These are phyloP conservation scores for Neria commutata DNA, from an alignment of 2,888 invertebrate genomes.

Conservation along the genomic window DNA sequence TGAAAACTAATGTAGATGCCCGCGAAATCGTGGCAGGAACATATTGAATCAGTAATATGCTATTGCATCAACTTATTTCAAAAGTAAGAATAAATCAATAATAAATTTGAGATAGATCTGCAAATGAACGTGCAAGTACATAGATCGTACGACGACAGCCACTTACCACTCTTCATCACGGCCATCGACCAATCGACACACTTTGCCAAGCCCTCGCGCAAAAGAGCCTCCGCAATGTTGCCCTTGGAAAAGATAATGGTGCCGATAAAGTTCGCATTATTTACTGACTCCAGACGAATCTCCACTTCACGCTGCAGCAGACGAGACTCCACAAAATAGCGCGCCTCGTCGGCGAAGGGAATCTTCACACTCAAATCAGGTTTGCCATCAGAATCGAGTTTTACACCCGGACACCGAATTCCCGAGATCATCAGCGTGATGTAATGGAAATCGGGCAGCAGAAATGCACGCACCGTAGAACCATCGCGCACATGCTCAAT, in stretches of 20 bases:
- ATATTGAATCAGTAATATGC: constrained; percentile 25
- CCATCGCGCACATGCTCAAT: constrained; percentile 98
- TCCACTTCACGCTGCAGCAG: constrained; percentile 91
- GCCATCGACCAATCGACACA: constrained; percentile 95
- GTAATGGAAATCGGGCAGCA: constrained; percentile 89
- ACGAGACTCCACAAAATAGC: constrained; percentile 89
- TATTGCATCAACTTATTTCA: constrained; percentile 21
- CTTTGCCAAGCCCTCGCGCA: constrained; percentile 89
- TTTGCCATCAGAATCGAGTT: constrained; percentile 74
- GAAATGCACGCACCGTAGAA: constrained; percentile 89
- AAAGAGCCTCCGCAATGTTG: constrained; percentile 91
- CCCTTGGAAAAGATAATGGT: constrained; percentile 89
- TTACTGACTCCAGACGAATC: constrained; percentile 87
- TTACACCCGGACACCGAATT: constrained; percentile 83
- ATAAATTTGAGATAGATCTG: no score
- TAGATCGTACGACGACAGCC: no score
- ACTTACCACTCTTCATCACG: constrained; percentile 71
- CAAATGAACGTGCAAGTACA: no score
- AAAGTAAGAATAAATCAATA: constrained; percentile 24
- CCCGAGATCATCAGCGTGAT: constrained; percentile 96
- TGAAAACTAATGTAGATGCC: constrained; percentile 27
- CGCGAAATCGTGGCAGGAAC: constrained; percentile 16
- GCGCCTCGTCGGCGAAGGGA: constrained; percentile 87
- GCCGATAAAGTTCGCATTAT: constrained; percentile 93
- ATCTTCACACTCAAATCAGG: constrained; percentile 72